Conservation (phyloP, 2,888 invertebrate species). For the Chrysolina oricalcia region DNA sequence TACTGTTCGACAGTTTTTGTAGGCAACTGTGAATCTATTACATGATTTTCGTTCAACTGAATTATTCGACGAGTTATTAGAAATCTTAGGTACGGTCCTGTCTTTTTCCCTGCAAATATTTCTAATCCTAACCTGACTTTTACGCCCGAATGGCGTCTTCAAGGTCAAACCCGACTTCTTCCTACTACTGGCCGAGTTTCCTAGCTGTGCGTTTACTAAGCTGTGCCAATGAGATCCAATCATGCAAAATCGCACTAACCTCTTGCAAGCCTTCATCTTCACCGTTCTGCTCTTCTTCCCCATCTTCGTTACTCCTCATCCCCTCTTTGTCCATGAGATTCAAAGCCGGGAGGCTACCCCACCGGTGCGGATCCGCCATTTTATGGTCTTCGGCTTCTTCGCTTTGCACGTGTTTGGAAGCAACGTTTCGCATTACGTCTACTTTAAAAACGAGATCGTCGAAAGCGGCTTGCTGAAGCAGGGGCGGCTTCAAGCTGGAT, state of each 20-base stretch:
- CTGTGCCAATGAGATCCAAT: too few relatives aligned
- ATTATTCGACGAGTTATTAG: too few relatives aligned
- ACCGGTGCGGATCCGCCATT: constrained; percentile 58
- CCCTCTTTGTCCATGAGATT: constrained; percentile 62
- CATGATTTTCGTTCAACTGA: too few relatives aligned
- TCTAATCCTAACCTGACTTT: too few relatives aligned
- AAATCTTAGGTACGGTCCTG: too few relatives aligned
- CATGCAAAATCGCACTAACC: constrained; percentile 54
- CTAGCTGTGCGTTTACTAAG: too few relatives aligned
- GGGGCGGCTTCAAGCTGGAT: constrained; percentile 82
- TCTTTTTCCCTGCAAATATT: too few relatives aligned
- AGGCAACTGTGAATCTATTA: too few relatives aligned
- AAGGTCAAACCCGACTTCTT: too few relatives aligned
- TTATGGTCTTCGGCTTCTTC: constrained; percentile 71
- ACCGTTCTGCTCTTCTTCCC: constrained; percentile 56
- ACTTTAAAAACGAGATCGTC: constrained; percentile 87
- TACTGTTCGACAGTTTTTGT: too few relatives aligned
- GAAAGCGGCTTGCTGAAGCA: constrained; percentile 90
- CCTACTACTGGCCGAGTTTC: too few relatives aligned
- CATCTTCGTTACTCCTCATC: constrained; percentile 53
- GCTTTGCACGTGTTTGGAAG: constrained; percentile 73
- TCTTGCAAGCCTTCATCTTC: constrained; percentile 69
- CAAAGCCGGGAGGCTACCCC: constrained; percentile 67
- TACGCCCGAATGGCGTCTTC: too few relatives aligned
- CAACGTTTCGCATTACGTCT: constrained; percentile 88